Percentiles rank a stretch among this genome's conserved stretches.
phyloP scores from a whole-genome alignment of 2,797 vertebrate genomes.

The Spondyliosoma cantharus region DNA sequence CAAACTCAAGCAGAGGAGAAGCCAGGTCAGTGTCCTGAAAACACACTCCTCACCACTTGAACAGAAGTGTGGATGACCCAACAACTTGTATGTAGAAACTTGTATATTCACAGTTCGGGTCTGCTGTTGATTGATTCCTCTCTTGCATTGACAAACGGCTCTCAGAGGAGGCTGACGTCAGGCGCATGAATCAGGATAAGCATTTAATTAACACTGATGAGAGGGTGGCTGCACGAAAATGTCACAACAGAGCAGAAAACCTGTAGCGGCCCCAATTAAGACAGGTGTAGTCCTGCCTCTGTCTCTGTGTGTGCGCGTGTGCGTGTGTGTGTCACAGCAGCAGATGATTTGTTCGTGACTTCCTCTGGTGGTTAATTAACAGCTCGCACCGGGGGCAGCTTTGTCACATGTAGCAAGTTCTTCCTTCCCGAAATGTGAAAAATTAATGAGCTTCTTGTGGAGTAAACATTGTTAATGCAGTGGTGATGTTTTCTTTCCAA shows the following conservation, averaged over 20 bases:
- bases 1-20: slow-evolving; percentile 97
- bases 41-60: not conserved
- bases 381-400: slow-evolving; percentile 19
- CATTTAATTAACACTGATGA: slow-evolving; percentile 70
- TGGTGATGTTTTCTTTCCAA: not conserved
- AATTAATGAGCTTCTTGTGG: slow-evolving; percentile 28
- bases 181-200: slow-evolving; percentile 59
- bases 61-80: not conserved
- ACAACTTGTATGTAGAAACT: not conserved
- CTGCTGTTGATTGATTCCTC: slow-evolving; percentile 49
- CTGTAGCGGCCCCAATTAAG: slow-evolving; percentile 34
- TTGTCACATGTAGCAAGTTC: slow-evolving; percentile 16
- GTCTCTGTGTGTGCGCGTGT: not conserved
- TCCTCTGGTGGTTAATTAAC: slow-evolving; percentile 54
- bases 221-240: slow-evolving; percentile 43
- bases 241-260: slow-evolving; percentile 56
- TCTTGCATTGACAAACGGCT: slow-evolving; percentile 44
- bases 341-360: slow-evolving; percentile 37
- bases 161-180: slow-evolving; percentile 45
- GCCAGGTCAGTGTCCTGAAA: slow-evolving; percentile 87
- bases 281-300: slow-evolving; percentile 63
- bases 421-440: slow-evolving; percentile 38
- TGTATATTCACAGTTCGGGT: not conserved
- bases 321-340: slow-evolving; percentile 23
- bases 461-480: slow-evolving; percentile 20